phyloP scores from a whole-genome alignment of 2,888 invertebrate species.

The Pristionchus entomophagus region DNA sequence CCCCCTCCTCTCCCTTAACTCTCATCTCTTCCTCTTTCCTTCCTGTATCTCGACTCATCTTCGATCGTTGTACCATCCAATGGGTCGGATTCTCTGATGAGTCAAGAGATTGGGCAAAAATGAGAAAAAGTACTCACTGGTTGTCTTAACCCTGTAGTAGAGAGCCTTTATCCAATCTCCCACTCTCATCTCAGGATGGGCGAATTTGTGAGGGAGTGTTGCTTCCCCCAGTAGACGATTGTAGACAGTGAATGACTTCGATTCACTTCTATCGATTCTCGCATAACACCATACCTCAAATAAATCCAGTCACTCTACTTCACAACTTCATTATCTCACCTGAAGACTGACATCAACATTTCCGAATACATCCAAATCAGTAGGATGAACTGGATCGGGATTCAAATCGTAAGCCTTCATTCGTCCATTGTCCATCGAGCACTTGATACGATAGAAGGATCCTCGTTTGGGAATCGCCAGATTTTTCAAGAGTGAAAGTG shows the following conservation, averaged over 20 bases:
- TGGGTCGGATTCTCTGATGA: not conserved
- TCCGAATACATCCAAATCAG: not conserved
- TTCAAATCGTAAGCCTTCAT: not conserved
- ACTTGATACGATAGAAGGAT: not conserved
- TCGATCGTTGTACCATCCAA: not conserved
- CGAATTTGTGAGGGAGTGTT: not conserved
- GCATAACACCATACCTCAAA: not conserved
- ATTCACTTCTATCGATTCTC: not conserved
- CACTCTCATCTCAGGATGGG: not conserved
- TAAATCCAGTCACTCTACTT: too few species aligned
- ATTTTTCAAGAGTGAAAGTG: not conserved
- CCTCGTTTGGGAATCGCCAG: not conserved
- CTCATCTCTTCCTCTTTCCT: not conserved
- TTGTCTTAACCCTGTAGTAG: not conserved
- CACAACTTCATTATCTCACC: not conserved
- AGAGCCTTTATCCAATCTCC: not conserved
- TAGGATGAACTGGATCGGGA: not conserved
- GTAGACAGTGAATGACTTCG: not conserved
- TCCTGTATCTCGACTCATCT: not conserved
- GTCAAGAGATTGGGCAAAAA: not conserved
- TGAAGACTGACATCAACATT: not conserved
- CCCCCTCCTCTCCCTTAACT: not conserved
- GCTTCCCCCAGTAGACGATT: not conserved
- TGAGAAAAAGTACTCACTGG: not conserved
- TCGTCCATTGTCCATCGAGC: not conserved